Conservation (phyloP, 2,888 invertebrate species). For the Drosophila monieri region DNA sequence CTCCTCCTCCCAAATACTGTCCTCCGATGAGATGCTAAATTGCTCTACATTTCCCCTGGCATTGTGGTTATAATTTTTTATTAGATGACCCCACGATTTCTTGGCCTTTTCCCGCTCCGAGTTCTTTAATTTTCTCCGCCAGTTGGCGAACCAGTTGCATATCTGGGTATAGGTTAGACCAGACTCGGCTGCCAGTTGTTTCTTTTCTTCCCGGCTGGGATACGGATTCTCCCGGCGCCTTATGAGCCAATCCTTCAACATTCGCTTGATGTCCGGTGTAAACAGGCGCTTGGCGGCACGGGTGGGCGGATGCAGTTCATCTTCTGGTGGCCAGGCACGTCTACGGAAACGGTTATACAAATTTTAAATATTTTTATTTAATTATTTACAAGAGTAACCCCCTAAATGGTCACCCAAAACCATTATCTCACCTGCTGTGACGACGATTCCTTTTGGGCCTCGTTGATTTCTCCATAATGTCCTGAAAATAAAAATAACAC, state of each 20-base stretch:
- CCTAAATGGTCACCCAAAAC: background rate
- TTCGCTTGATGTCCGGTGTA: conserved; percentile 91
- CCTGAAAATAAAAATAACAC: conserved; percentile 38
- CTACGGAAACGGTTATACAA: conserved; percentile 47
- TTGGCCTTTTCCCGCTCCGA: conserved; percentile 88
- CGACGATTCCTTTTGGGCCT: conserved; percentile 89
- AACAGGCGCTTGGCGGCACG: conserved; percentile 90
- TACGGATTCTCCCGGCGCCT: conserved; percentile 91
- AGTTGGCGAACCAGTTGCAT: conserved; percentile 93
- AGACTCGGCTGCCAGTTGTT: conserved; percentile 89
- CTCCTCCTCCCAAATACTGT: conserved; percentile 90
- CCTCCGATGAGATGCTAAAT: conserved; percentile 91
- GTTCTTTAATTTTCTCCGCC: conserved; percentile 91
- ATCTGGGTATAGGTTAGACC: conserved; percentile 92
- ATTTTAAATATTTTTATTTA: background rate
- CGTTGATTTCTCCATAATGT: conserved; percentile 62
- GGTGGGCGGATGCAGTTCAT: conserved; percentile 85
- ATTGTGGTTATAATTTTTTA: conserved; percentile 88
- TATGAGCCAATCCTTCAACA: conserved; percentile 91
- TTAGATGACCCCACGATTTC: conserved; percentile 90
- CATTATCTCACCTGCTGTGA: conserved; percentile 86
- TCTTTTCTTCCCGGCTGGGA: conserved; percentile 91
- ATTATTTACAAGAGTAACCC: background rate
- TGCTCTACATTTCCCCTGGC: conserved; percentile 92
- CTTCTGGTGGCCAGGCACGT: conserved; percentile 83